Percentiles rank a stretch among this genome's conserved stretches.
Evolutionary conservation across 2,113 vertebrate species (phyloP).

Genomic region (Upupa epops): DNA sequence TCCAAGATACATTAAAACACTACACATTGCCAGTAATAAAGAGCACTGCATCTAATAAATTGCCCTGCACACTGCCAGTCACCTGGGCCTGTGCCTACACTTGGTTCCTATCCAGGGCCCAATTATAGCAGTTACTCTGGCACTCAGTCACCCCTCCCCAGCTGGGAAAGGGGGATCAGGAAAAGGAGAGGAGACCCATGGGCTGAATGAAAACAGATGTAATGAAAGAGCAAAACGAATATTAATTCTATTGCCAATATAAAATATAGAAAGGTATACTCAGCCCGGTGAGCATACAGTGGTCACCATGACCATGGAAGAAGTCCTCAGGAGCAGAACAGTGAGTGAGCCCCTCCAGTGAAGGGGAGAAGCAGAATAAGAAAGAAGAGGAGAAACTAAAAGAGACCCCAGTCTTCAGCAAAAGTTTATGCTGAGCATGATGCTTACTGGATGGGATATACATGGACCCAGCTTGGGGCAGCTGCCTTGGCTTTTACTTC

Average conservation of each 20-base stretch:
- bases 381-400: neutral
- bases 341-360: neutral
- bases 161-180: too few species aligned
- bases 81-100: neutral
- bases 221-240: neutral
- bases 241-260: neutral
- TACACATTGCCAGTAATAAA: neutral
- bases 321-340: too few species aligned
- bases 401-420: neutral
- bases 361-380: neutral
- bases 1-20: neutral
- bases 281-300: too few species aligned
- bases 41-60: too few species aligned
- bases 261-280: neutral
- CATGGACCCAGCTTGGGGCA: neutral
- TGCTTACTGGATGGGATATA: neutral
- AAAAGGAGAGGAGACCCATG: neutral
- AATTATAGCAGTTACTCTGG: neutral
- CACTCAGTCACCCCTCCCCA: neutral
- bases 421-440: neutral
- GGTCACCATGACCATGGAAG: neutral
- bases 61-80: neutral
- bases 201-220: neutral
- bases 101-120: neutral
- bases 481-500: neutral